Percentiles rank a stretch among this genome's conserved stretches.
Evolutionary conservation across 2,113 vertebrate species (phyloP).

Genomic region (Nesogale talazaci): DNA sequence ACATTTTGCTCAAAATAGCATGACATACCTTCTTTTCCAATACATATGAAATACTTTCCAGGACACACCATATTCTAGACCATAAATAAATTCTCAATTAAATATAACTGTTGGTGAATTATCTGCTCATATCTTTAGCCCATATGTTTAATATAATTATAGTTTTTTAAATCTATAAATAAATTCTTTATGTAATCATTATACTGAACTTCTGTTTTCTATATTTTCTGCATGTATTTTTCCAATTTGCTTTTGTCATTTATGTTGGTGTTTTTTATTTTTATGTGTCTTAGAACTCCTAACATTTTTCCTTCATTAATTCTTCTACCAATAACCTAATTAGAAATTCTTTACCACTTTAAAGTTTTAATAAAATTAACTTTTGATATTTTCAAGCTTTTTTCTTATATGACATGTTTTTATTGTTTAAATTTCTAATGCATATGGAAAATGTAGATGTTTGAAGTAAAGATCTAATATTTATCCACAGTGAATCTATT

Average conservation of each 20-base stretch:
- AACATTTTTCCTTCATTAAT: not conserved
- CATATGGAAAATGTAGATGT: not conserved
- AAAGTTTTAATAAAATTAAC: not conserved
- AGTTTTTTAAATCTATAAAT: not conserved
- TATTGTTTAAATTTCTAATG: conserved; percentile 30
- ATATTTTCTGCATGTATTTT: not conserved
- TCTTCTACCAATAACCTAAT: not conserved
- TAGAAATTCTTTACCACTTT: not conserved
- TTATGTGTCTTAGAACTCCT: not conserved
- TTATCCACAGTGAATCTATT: not conserved
- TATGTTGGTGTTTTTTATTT: not conserved
- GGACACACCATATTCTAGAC: not conserved
- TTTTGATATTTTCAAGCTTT: not conserved
- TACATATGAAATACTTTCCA: not conserved
- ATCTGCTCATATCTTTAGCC: not conserved
- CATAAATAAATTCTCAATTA: not conserved
- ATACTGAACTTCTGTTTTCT: not conserved
- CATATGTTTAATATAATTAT: not conserved
- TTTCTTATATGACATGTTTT: not conserved
- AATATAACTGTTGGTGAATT: not conserved
- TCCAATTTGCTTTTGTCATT: not conserved
- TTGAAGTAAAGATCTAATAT: not conserved
- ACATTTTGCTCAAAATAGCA: not conserved
- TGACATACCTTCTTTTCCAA: not conserved
- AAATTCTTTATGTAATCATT: not conserved